These are phyloP conservation scores for Tyto alba DNA, from an alignment of 2,113 vertebrate genomes.

Conservation along the genomic window DNA sequence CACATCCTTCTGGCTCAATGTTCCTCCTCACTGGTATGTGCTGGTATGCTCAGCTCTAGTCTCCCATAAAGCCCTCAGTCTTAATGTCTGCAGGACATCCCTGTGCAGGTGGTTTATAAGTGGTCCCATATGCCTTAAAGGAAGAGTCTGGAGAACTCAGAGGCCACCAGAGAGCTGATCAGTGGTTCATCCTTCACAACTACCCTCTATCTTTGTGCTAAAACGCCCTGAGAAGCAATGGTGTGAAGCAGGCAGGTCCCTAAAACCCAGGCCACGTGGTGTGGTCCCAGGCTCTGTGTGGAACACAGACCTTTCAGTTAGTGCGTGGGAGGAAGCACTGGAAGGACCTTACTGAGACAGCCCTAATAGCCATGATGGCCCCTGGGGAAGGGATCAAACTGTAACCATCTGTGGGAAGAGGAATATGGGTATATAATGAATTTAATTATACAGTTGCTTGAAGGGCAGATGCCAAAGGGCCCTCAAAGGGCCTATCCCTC, in stretches of 20 bases:
- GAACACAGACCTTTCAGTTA: accelerated
- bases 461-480: background rate
- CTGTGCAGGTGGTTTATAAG: background rate
- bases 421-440: background rate
- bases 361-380: background rate
- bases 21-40: background rate
- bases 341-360: background rate
- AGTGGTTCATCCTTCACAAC: background rate
- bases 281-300: background rate
- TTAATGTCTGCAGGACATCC: background rate
- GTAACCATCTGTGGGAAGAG: background rate
- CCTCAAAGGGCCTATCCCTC: background rate
- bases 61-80: background rate
- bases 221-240: background rate
- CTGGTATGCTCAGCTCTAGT: background rate
- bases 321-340: background rate
- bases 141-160: background rate
- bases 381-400: background rate
- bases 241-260: background rate
- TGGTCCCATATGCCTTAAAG: accelerated
- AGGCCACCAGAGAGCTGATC: background rate
- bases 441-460: background rate
- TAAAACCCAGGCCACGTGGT: accelerated
- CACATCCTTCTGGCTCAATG: background rate
- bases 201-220: background rate